phyloP scores from a whole-genome alignment of 2,888 invertebrate genomes.

The Drosophila cyrtoloma region DNA sequence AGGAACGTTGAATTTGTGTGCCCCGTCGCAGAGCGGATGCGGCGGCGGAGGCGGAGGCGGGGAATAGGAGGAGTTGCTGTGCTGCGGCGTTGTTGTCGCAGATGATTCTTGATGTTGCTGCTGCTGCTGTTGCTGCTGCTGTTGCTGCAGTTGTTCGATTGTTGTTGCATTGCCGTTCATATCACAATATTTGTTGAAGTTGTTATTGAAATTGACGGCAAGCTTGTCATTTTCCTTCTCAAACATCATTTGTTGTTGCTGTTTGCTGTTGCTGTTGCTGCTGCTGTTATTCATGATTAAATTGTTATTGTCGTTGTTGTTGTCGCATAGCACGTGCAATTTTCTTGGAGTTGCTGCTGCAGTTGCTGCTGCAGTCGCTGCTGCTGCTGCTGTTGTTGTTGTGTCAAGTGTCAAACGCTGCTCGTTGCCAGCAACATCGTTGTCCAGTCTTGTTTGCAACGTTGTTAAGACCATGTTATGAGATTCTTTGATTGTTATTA shows the following conservation, averaged over 20 bases:
- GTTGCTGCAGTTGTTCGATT: conserved; percentile 6
- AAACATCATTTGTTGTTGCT: conserved; percentile 25
- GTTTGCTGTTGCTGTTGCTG: conserved; percentile 33
- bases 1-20: conserved; percentile 76
- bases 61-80: conserved; percentile 48
- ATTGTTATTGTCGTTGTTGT: conserved; percentile 16
- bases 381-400: conserved; percentile 17
- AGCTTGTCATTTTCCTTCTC: conserved; percentile 52
- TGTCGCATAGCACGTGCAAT: conserved; percentile 44
- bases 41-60: conserved; percentile 62
- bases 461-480: conserved; percentile 83
- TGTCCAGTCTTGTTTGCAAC: conserved; percentile 78
- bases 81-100: conserved; percentile 45
- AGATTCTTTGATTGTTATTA: conserved; percentile 17
- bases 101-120: conserved; percentile 36
- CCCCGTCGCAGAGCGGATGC: conserved; percentile 75
- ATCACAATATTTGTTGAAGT: conserved; percentile 56
- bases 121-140: conserved; percentile 31
- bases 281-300: conserved; percentile 28
- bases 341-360: conserved; percentile 10
- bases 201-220: conserved; percentile 42
- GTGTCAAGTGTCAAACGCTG: conserved; percentile 16
- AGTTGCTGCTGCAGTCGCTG: conserved; percentile 13
- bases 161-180: conserved; percentile 62
- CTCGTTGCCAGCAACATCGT: conserved; percentile 43